phyloP scores from a whole-genome alignment of 2,113 vertebrate genomes.

The Scomber japonicus region DNA sequence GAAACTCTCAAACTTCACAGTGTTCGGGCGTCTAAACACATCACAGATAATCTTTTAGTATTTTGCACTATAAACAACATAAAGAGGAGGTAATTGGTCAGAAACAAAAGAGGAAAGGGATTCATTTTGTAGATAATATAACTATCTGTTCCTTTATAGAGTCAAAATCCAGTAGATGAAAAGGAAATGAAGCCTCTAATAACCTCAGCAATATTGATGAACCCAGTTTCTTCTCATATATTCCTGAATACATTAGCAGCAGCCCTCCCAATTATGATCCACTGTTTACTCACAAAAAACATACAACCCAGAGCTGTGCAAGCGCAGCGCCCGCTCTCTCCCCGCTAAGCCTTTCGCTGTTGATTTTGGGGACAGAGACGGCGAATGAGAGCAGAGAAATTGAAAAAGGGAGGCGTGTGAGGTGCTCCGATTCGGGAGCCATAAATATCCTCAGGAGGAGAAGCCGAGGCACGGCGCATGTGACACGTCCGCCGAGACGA shows the following conservation, averaged over 20 bases:
- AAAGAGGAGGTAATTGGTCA: conserved; percentile 18
- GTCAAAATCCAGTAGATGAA: conserved; percentile 52
- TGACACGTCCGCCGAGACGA: conserved; percentile 64
- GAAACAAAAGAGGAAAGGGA: conserved; percentile 18
- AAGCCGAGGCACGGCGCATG: conserved; percentile 63
- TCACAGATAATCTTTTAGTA: background rate
- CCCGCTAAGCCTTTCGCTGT: conserved; percentile 33
- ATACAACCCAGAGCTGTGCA: conserved; percentile 55
- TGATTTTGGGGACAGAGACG: conserved; percentile 57
- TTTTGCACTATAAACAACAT: background rate
- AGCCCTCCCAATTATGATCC: conserved; percentile 55
- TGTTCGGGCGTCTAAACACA: background rate
- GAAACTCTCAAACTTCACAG: conserved; percentile 37
- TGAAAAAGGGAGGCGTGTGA: conserved; percentile 56
- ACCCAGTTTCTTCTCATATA: conserved; percentile 24
- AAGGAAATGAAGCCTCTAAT: conserved; percentile 28
- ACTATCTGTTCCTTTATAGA: conserved; percentile 29
- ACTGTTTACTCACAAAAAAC: conserved; percentile 64
- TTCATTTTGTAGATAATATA: conserved; percentile 29
- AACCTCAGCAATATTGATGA: conserved; percentile 34
- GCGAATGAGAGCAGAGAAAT: conserved; percentile 63
- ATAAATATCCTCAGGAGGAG: conserved; percentile 74
- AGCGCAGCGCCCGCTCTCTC: conserved; percentile 4
- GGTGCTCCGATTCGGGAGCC: conserved; percentile 72
- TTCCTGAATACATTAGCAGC: conserved; percentile 47